Percentiles rank a stretch among this genome's conserved stretches.
phyloP scores from a whole-genome alignment of 2,797 vertebrate species.

The Epinephelus coioides region DNA sequence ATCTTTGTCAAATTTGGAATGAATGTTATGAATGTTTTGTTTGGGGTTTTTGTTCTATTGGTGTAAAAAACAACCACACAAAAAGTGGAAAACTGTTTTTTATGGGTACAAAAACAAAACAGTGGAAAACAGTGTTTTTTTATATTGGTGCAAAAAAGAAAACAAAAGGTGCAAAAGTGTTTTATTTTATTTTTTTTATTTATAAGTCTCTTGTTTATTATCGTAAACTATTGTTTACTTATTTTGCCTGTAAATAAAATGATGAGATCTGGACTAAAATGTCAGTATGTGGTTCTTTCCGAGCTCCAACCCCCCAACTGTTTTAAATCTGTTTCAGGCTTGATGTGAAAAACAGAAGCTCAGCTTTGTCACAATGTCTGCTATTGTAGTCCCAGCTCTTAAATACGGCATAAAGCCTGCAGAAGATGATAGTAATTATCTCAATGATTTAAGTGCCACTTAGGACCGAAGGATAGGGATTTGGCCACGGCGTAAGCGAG shows the following conservation, averaged over 20 bases:
- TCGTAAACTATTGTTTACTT: neutral
- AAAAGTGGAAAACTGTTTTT: too few relatives aligned
- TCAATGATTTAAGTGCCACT: slow-evolving; percentile 54
- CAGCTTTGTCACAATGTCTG: slow-evolving; percentile 24
- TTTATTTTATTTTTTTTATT: too few relatives aligned
- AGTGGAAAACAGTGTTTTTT: too few relatives aligned
- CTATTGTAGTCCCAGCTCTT: slow-evolving; percentile 32
- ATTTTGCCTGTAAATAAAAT: neutral
- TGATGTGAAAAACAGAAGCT: slow-evolving; percentile 21
- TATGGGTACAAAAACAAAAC: too few relatives aligned
- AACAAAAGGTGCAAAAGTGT: too few relatives aligned
- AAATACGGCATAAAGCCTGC: slow-evolving; percentile 32
- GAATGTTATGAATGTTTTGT: neutral
- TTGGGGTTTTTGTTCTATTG: too few relatives aligned
- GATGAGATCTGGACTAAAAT: neutral
- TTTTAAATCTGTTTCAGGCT: neutral
- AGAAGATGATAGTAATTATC: slow-evolving; percentile 68
- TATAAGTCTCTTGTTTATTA: neutral
- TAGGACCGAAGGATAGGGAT: slow-evolving; percentile 45
- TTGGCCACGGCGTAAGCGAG: slow-evolving; percentile 38
- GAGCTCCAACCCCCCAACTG: neutral
- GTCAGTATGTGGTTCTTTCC: neutral
- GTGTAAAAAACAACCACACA: too few relatives aligned
- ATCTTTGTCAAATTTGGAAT: neutral
- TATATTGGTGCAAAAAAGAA: too few relatives aligned